phyloP scores from a whole-genome alignment of 2,113 vertebrate genomes.

The Podilymbus podiceps region DNA sequence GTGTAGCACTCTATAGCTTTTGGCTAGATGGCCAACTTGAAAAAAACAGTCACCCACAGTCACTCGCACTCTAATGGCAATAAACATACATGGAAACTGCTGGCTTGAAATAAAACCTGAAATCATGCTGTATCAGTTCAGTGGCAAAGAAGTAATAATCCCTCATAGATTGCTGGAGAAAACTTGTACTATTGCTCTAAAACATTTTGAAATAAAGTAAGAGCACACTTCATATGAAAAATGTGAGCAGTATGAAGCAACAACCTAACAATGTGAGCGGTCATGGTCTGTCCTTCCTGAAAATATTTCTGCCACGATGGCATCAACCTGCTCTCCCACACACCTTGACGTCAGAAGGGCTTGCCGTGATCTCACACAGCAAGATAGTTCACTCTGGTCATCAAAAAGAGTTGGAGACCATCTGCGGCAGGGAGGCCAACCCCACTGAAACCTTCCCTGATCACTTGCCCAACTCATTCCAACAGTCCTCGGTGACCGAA shows the following conservation, averaged over 20 bases:
- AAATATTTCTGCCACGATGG: fast-evolving
- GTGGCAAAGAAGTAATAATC: not conserved
- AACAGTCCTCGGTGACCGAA: not conserved
- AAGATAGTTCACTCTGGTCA: not conserved
- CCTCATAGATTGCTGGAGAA: not conserved
- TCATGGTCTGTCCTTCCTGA: not conserved
- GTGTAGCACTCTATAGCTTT: not conserved
- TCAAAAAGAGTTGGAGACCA: not conserved
- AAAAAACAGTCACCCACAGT: not conserved
- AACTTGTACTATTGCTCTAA: not conserved
- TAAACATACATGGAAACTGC: not conserved
- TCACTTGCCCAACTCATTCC: not conserved
- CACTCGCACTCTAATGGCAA: not conserved
- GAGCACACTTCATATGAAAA: not conserved
- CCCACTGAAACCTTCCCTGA: not conserved
- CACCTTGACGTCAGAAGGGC: fast-evolving
- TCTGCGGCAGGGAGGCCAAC: not conserved
- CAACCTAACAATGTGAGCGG: fast-evolving
- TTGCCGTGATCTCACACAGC: fast-evolving
- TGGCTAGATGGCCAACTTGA: not conserved
- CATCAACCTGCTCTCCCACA: not conserved
- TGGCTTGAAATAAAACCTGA: not conserved
- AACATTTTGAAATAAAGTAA: not conserved
- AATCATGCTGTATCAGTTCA: not conserved
- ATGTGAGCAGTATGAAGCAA: not conserved